phyloP scores from a whole-genome alignment of 2,888 invertebrate genomes.

The Operophtera brumata region DNA sequence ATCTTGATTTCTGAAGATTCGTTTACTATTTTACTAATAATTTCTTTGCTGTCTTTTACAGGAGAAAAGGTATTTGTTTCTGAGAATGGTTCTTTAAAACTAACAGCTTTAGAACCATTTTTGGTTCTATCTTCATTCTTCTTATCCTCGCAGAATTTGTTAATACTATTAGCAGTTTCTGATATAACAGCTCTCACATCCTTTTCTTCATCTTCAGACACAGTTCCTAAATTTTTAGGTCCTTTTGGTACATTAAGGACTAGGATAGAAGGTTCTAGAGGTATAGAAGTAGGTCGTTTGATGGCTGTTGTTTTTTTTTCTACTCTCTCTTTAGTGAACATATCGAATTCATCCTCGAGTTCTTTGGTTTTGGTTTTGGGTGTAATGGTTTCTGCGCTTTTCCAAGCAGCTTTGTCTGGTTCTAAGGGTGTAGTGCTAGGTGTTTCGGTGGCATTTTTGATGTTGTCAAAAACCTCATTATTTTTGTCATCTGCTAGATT shows the following conservation, averaged over 20 bases:
- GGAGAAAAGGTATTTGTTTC: too few relatives aligned
- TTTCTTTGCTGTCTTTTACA: background rate
- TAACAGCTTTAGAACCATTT: background rate
- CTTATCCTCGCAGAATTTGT: constrained; percentile 25
- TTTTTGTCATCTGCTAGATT: constrained; percentile 51
- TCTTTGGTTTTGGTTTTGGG: constrained; percentile 40
- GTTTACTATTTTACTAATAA: constrained; percentile 10
- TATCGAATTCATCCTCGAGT: constrained; percentile 73
- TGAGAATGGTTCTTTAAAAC: constrained; percentile 8
- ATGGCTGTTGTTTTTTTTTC: constrained; percentile 43
- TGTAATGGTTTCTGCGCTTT: constrained; percentile 53
- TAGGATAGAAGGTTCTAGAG: constrained; percentile 58
- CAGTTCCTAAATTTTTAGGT: constrained; percentile 55
- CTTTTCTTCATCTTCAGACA: constrained; percentile 68
- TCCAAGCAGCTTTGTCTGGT: constrained; percentile 60
- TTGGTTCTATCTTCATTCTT: constrained; percentile 11
- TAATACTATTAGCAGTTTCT: constrained; percentile 53
- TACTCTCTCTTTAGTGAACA: constrained; percentile 71
- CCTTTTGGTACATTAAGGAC: constrained; percentile 58
- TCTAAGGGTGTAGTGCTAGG: constrained; percentile 55
- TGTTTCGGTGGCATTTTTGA: constrained; percentile 39
- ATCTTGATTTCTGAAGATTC: background rate
- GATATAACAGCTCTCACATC: constrained; percentile 52
- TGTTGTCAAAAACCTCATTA: constrained; percentile 40
- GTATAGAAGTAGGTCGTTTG: constrained; percentile 46